A percentile compares a stretch with the other conserved stretches of the same genome.
Evolutionary conservation across 2,888 invertebrate genomes (phyloP).

Genomic region (Quadroppia sp.): DNA sequence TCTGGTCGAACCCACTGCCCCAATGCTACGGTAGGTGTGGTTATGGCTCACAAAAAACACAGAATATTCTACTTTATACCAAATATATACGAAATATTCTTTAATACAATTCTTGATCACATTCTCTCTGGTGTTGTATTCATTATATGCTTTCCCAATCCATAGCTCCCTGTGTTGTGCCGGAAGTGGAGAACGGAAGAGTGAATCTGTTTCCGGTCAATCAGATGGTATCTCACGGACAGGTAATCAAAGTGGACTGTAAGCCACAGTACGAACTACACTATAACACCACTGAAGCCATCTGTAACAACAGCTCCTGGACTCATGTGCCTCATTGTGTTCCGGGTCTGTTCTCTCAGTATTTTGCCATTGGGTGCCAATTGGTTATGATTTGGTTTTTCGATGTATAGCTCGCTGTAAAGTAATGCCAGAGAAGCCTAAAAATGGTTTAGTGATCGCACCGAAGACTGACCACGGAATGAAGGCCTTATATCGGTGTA

Average conservation of each 20-base stretch:
- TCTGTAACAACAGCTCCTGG: conserved; percentile 95
- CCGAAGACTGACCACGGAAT: conserved; percentile 96
- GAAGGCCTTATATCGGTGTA: conserved; percentile 86
- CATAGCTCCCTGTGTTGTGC: conserved; percentile 86
- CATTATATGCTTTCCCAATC: background rate
- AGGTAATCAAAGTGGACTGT: conserved; percentile 70
- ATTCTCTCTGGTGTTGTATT: no score
- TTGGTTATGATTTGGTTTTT: no score
- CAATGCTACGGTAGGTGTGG: conserved; percentile 61
- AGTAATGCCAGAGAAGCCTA: conserved; percentile 73
- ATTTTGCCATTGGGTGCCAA: no score
- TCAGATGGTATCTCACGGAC: conserved; percentile 64
- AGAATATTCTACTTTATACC: no score
- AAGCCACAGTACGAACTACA: conserved; percentile 65
- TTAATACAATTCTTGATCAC: no score
- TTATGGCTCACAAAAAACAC: no score
- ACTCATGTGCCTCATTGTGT: conserved; percentile 79
- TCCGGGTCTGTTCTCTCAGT: conserved; percentile 61
- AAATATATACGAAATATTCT: no score
- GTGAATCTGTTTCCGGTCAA: conserved; percentile 50
- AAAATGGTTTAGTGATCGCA: conserved; percentile 92
- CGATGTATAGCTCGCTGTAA: conserved; percentile 66
- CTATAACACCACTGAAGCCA: conserved; percentile 67
- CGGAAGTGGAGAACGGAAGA: conserved; percentile 60
- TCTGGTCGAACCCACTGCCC: conserved; percentile 86